These are phyloP conservation scores for Acrossocheilus wenchowensis DNA, from an alignment of 2,797 vertebrate genomes.

Conservation along the genomic window DNA sequence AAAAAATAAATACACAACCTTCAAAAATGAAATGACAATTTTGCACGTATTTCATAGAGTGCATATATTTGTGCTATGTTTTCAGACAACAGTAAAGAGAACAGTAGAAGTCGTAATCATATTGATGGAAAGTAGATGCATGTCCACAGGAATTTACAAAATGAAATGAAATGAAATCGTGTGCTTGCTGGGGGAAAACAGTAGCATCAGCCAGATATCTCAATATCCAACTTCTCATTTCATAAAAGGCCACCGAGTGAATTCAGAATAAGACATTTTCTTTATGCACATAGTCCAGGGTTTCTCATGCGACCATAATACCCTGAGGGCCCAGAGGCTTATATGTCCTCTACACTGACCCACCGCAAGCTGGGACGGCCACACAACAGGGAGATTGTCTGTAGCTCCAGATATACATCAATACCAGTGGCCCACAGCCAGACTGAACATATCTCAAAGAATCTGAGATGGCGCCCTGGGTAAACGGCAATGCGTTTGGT, in stretches of 20 bases:
- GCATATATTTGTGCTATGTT: neutral
- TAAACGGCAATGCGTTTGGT: conserved; percentile 49
- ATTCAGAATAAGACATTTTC: conserved; percentile 26
- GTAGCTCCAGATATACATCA: conserved; percentile 42
- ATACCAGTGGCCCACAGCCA: conserved; percentile 26
- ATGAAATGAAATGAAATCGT: conserved; percentile 12
- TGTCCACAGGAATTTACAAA: conserved; percentile 15
- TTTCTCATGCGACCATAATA: conserved; percentile 72
- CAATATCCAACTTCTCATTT: conserved; percentile 27
- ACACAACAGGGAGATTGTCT: conserved; percentile 57
- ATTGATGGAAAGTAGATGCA: conserved; percentile 2
- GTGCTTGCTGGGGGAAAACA: conserved; percentile 43
- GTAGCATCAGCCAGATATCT: conserved; percentile 34
- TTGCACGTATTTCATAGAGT: neutral
- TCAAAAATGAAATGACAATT: neutral
- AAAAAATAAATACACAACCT: neutral
- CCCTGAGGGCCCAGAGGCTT: conserved; percentile 57
- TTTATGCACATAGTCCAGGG: conserved; percentile 46
- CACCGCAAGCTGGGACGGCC: conserved; percentile 35
- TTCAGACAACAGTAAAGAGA: neutral
- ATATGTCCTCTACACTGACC: conserved; percentile 58
- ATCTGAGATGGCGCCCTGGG: conserved; percentile 27
- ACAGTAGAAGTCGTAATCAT: conserved; percentile 2
- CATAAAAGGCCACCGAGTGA: conserved; percentile 26
- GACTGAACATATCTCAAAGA: conserved; percentile 29